Percentiles rank a stretch among this genome's conserved stretches.
These are phyloP conservation scores for Lota lota DNA, from an alignment of 2,113 vertebrate species.

Conservation along the genomic window DNA sequence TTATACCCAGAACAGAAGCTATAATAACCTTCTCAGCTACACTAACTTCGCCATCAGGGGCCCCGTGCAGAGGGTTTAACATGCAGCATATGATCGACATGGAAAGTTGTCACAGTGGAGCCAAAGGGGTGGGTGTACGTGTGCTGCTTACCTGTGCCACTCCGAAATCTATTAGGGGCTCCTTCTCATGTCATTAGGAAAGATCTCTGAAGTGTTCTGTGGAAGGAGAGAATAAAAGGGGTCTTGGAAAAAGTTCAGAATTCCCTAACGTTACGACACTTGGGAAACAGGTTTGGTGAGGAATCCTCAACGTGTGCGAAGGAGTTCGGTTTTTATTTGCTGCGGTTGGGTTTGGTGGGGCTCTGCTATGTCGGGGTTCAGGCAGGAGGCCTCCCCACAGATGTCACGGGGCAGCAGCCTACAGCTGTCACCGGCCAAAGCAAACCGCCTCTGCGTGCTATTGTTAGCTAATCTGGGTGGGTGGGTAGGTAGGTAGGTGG, in stretches of 20 bases:
- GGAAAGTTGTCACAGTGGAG: background rate
- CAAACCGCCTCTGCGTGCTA: slow-evolving; percentile 56
- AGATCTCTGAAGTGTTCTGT: slow-evolving; percentile 26
- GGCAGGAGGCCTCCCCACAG: slow-evolving; percentile 44
- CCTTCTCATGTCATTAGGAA: slow-evolving; percentile 55
- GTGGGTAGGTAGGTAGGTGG: background rate
- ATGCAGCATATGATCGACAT: no score
- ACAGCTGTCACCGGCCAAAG: slow-evolving; percentile 66
- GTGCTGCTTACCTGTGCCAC: slow-evolving; percentile 49
- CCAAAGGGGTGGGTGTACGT: background rate
- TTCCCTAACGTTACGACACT: background rate
- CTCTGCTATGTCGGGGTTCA: slow-evolving; percentile 9
- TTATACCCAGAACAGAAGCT: background rate
- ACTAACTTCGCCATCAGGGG: background rate
- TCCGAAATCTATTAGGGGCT: slow-evolving; percentile 20
- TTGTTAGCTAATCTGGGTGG: slow-evolving; percentile 55
- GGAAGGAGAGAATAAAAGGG: slow-evolving; percentile 8
- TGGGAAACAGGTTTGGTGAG: background rate
- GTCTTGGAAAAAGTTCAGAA: background rate
- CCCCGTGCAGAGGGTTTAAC: no score
- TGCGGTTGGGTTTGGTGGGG: background rate
- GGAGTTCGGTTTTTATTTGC: background rate
- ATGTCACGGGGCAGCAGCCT: slow-evolving; percentile 30
- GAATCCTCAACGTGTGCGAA: background rate
- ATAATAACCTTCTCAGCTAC: background rate